These are phyloP conservation scores for Cataglyphis cursor DNA, from an alignment of 2,888 invertebrate genomes.

Conservation along the genomic window DNA sequence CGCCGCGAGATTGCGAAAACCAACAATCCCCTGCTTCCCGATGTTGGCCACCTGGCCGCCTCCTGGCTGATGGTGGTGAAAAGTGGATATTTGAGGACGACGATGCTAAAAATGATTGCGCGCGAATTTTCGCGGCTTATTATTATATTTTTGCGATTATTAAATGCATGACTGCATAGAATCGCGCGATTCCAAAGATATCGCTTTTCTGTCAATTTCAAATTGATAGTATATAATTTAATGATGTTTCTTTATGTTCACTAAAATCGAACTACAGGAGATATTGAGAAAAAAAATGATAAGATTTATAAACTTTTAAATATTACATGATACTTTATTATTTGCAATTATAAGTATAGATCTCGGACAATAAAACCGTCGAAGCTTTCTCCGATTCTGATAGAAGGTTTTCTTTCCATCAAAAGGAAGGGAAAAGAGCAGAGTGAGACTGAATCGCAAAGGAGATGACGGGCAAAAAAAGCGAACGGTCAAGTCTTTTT, in stretches of 20 bases:
- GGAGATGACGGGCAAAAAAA: conserved; percentile 42
- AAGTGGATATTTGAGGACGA: neutral
- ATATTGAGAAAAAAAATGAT: neutral
- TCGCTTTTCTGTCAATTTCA: neutral
- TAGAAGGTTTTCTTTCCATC: conserved; percentile 17
- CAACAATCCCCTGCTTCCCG: neutral
- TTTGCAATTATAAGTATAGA: conserved; percentile 30
- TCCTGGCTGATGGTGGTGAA: neutral
- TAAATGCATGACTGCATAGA: neutral
- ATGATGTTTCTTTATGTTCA: conserved; percentile 1
- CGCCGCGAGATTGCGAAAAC: conserved; percentile 54
- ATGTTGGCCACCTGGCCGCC: conserved; percentile 37
- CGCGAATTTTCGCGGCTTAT: neutral
- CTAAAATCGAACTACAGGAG: neutral
- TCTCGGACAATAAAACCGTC: conserved; percentile 16
- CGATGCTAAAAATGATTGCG: neutral
- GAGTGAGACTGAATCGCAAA: conserved; percentile 23
- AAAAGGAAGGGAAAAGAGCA: conserved; percentile 3
- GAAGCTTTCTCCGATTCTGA: conserved; percentile 24
- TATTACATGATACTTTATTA: neutral
- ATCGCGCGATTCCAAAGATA: neutral
- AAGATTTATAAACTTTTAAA: neutral
- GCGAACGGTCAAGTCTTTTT: conserved; percentile 73
- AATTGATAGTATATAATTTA: neutral
- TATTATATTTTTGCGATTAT: neutral